These are phyloP conservation scores for Centruroides sculpturatus DNA, from an alignment of 1,140 invertebrate genomes.

Conservation along the genomic window DNA sequence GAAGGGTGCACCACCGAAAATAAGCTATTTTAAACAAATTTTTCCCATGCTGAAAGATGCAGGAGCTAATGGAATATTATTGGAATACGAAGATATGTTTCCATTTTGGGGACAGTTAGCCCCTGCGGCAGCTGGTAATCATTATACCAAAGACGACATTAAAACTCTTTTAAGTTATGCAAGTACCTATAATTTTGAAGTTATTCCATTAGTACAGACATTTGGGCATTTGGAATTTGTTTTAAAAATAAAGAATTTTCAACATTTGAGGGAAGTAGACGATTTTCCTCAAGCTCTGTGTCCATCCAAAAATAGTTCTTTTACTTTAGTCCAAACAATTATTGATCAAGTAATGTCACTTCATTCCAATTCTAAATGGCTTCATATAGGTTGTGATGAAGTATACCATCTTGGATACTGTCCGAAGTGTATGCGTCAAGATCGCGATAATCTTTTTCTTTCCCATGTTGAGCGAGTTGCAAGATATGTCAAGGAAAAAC, in stretches of 20 bases:
- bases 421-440: slow-evolving; percentile 42
- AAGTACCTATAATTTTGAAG: slow-evolving; percentile 47
- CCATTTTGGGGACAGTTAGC: slow-evolving; percentile 59
- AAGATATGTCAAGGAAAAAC: slow-evolving; percentile 27
- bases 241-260: slow-evolving; percentile 62
- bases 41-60: slow-evolving; percentile 41
- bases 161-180: slow-evolving; percentile 45
- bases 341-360: slow-evolving; percentile 56
- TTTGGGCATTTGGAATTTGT: slow-evolving; percentile 90
- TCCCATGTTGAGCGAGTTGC: slow-evolving; percentile 44
- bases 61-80: slow-evolving; percentile 73
- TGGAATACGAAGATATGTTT: slow-evolving; percentile 92
- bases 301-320: slow-evolving; percentile 54
- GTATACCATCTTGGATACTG: slow-evolving; percentile 63
- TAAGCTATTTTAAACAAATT: slow-evolving; percentile 46
- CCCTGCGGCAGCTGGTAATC: slow-evolving; percentile 54
- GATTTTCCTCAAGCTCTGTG: slow-evolving; percentile 67
- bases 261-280: slow-evolving; percentile 57
- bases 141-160: slow-evolving; percentile 57
- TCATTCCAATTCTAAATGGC: slow-evolving; percentile 30
- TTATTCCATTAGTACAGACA: slow-evolving; percentile 88
- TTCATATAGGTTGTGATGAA: slow-evolving; percentile 49
- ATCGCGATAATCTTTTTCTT: slow-evolving; percentile 46
- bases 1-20: slow-evolving; percentile 54
- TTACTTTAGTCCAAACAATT: slow-evolving; percentile 55